A percentile compares a stretch with the other conserved stretches of the same genome.
Conservation (phyloP, 2,113 vertebrate species). For the Ptilonorhynchus violaceus region DNA sequence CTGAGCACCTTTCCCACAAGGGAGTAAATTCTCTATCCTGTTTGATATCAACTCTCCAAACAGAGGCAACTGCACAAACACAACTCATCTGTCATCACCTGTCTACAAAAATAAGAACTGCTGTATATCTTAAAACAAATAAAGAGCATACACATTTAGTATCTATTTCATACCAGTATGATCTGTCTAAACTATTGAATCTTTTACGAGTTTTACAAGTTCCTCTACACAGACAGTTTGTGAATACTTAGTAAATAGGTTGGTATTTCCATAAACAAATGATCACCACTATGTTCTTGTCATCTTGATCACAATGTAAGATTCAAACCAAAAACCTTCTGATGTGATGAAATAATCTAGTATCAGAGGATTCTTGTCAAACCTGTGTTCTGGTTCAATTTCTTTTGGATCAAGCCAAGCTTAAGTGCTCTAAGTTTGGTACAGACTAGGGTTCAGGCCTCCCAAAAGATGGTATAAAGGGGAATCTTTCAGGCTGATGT, state of each 20-base stretch:
- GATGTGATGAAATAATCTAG: background rate
- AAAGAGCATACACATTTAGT: background rate
- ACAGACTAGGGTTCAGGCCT: background rate
- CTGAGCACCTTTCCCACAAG: background rate
- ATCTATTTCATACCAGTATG: background rate
- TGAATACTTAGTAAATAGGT: background rate
- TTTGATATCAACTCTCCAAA: background rate
- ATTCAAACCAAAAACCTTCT: background rate
- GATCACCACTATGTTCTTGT: background rate
- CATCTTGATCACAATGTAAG: background rate
- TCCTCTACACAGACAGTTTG: background rate
- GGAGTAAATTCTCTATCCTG: background rate
- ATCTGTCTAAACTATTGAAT: background rate
- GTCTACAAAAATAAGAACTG: background rate
- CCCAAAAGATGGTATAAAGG: background rate
- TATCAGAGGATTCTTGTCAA: background rate
- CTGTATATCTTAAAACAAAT: background rate
- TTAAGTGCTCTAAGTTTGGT: background rate
- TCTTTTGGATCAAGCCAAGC: background rate
- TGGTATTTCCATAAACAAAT: background rate
- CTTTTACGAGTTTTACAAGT: background rate
- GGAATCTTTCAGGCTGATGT: background rate
- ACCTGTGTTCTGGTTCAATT: background rate
- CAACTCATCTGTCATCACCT: background rate
- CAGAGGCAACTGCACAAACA: background rate